phyloP scores from a whole-genome alignment of 2,888 invertebrate species.

The Polia nebulosa region DNA sequence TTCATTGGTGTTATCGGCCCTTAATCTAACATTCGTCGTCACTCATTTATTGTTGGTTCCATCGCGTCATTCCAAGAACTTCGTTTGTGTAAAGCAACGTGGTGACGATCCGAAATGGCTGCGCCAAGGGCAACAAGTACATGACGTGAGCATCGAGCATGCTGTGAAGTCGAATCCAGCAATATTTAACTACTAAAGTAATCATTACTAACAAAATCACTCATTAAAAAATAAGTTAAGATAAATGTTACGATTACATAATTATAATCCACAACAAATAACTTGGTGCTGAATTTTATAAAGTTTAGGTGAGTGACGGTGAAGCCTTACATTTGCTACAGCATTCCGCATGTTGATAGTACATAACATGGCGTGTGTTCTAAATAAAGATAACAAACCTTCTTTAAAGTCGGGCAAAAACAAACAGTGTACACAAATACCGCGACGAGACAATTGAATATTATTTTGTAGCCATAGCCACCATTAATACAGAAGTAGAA shows the following conservation, averaged over 20 bases:
- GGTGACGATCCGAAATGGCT: not conserved
- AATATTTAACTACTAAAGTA: not conserved
- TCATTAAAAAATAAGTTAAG: slow-evolving; percentile 27
- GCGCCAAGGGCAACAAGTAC: slow-evolving; percentile 17
- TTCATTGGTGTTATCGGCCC: no score
- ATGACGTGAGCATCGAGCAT: not conserved
- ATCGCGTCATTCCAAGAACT: slow-evolving; percentile 16
- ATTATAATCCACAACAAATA: slow-evolving; percentile 26
- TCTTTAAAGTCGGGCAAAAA: not conserved
- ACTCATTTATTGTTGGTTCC: slow-evolving; percentile 42
- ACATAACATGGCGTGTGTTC: slow-evolving; percentile 37
- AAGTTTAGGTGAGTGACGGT: slow-evolving; percentile 47
- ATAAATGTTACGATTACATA: slow-evolving; percentile 13
- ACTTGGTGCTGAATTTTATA: slow-evolving; percentile 47
- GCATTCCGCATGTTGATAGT: slow-evolving; percentile 47
- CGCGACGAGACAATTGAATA: slow-evolving; percentile 2
- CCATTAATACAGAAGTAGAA: not conserved
- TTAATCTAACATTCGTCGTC: slow-evolving; percentile 42
- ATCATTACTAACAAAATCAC: slow-evolving; percentile 14
- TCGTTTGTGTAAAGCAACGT: slow-evolving; percentile 1
- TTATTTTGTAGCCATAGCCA: no score
- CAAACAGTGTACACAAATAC: slow-evolving; percentile 28
- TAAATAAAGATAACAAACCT: slow-evolving; percentile 31
- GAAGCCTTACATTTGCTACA: slow-evolving; percentile 35
- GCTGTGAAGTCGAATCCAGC: not conserved